Evolutionary conservation across 2,797 vertebrate genomes (phyloP).

Genomic region (Microhierax caerulescens): DNA sequence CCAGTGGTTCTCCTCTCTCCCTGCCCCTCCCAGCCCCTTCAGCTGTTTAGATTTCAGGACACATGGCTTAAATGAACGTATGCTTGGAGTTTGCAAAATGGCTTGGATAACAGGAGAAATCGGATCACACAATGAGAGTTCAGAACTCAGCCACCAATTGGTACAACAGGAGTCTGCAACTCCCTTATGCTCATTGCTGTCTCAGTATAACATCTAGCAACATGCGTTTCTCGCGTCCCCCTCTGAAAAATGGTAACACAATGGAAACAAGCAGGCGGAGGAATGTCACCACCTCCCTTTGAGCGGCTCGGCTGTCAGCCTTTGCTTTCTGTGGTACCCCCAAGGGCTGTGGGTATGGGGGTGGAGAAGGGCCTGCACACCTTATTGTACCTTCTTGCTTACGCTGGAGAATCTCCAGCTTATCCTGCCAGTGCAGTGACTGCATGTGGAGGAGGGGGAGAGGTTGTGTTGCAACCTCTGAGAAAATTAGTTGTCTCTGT

Average conservation of each 20-base stretch:
- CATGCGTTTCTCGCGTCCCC: background rate
- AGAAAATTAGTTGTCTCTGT: slow-evolving; percentile 69
- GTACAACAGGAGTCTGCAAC: slow-evolving; percentile 28
- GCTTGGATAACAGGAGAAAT: slow-evolving; percentile 62
- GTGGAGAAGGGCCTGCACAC: slow-evolving; percentile 31
- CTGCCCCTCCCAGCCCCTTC: background rate
- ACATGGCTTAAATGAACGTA: slow-evolving; percentile 40
- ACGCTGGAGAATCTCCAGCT: slow-evolving; percentile 61
- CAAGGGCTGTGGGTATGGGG: background rate
- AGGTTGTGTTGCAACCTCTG: slow-evolving; percentile 67
- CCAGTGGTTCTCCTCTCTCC: slow-evolving; percentile 11
- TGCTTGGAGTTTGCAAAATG: slow-evolving; percentile 29
- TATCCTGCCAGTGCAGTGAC: slow-evolving; percentile 63
- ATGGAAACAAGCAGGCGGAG: background rate
- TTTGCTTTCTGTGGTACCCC: background rate
- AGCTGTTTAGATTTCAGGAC: slow-evolving; percentile 57
- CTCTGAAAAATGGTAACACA: background rate
- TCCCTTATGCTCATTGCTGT: background rate
- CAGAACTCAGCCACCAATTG: slow-evolving; percentile 54
- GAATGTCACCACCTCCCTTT: background rate
- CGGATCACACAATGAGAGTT: slow-evolving; percentile 56
- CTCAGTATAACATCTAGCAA: background rate
- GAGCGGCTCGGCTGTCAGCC: background rate
- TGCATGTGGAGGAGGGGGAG: slow-evolving; percentile 55
- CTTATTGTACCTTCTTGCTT: slow-evolving; percentile 57